phyloP scores from a whole-genome alignment of 1,140 invertebrate genomes.

The Sycobia sp. region DNA sequence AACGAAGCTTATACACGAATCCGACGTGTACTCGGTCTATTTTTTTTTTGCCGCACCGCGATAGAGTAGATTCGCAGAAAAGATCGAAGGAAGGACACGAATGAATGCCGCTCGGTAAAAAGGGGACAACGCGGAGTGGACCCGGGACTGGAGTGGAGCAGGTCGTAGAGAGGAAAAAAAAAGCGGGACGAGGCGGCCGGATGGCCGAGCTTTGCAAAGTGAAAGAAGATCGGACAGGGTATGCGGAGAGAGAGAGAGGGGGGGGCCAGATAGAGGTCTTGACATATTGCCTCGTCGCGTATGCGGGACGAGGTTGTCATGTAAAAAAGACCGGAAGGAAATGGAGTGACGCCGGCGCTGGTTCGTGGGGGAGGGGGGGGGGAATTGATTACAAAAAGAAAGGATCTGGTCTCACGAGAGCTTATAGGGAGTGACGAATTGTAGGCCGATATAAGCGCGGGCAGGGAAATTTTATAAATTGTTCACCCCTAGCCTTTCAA shows the following conservation, averaged over 20 bases:
- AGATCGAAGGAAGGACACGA: too few species aligned
- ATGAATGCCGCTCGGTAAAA: neutral
- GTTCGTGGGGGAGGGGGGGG: too few species aligned
- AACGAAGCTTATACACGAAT: too few species aligned
- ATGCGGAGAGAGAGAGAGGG: too few species aligned
- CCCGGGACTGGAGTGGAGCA: too few species aligned
- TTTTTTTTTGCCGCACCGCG: too few species aligned
- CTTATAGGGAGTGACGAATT: conserved; percentile 4
- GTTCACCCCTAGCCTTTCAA: conserved; percentile 7
- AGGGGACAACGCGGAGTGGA: too few species aligned
- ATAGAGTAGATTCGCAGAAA: too few species aligned
- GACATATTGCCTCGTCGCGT: conserved; percentile 23
- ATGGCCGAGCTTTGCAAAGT: conserved; percentile 10
- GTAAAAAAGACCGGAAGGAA: conserved; percentile 1
- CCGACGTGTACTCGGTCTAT: too few species aligned
- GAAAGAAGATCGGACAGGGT: conserved; percentile 14
- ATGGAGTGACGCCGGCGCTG: neutral
- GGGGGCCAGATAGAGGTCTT: conserved; percentile 12
- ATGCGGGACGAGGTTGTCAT: conserved; percentile 14
- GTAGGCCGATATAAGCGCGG: neutral
- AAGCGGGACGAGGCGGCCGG: neutral
- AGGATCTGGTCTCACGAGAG: neutral
- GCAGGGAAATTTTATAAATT: conserved; percentile 17
- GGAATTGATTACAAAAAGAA: conserved; percentile 20
- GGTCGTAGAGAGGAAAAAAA: too few species aligned